Evolutionary conservation across 1,140 invertebrate genomes (phyloP).

Genomic region (Leguminivora glycinivorella): DNA sequence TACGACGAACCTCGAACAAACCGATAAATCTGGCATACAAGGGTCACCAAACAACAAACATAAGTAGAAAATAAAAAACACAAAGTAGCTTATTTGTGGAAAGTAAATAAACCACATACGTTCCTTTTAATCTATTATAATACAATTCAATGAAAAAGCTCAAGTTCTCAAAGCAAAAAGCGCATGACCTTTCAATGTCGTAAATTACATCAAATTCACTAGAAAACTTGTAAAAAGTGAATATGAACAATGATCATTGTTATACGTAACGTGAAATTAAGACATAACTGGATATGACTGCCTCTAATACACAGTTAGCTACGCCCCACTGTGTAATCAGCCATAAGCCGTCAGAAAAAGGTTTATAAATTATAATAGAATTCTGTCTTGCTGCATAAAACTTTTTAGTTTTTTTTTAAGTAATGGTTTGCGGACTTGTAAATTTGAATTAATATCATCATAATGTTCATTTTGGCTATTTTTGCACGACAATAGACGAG

Average conservation of each 20-base stretch:
- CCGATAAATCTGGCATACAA: too few species aligned
- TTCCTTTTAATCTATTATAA: too few species aligned
- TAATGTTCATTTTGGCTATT: neutral
- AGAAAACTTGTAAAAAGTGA: constrained; percentile 9
- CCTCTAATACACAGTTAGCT: neutral
- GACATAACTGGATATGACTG: constrained; percentile 11
- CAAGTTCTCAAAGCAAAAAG: neutral
- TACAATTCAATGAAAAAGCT: neutral
- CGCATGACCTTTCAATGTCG: neutral
- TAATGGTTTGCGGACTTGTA: neutral
- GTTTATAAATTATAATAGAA: neutral
- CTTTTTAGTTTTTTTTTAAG: neutral
- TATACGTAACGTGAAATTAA: constrained; percentile 15
- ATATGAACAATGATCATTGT: constrained; percentile 22
- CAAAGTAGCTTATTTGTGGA: too few species aligned
- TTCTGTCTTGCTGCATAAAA: neutral
- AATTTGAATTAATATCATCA: constrained; percentile 4
- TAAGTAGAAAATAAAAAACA: too few species aligned
- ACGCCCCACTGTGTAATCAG: neutral
- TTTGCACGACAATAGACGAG: constrained; percentile 6
- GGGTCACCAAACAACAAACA: too few species aligned
- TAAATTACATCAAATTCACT: constrained; percentile 11
- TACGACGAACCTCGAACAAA: too few species aligned
- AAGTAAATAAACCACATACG: too few species aligned
- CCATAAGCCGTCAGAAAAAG: neutral